Conservation (phyloP, 2,797 vertebrate species). For the Gymnoscopelus microlampas region DNA sequence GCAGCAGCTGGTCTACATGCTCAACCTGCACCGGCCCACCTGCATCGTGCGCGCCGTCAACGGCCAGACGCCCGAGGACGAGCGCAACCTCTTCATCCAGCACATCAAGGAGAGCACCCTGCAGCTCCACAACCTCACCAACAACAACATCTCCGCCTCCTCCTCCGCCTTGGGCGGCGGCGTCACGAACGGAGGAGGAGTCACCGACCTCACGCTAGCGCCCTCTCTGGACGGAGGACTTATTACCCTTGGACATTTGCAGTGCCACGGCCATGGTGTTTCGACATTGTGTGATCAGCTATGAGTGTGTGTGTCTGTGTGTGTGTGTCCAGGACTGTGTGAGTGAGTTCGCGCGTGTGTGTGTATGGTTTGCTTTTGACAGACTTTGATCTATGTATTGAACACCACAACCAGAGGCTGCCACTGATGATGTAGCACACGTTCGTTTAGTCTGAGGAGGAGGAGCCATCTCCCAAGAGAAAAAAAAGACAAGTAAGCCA, state of each 20-base stretch:
- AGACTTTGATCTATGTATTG: too few species aligned
- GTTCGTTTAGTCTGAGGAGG: too few species aligned
- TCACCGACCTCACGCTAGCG: not conserved
- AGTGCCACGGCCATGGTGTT: constrained; percentile 37
- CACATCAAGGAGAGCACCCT: constrained; percentile 93
- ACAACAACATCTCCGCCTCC: not conserved
- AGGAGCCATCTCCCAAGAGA: too few species aligned
- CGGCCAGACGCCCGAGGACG: constrained; percentile 94
- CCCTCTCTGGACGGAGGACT: constrained; percentile 29
- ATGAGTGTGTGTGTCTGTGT: constrained; percentile 17
- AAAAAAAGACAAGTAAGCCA: not conserved
- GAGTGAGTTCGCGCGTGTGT: not conserved
- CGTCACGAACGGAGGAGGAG: not conserved
- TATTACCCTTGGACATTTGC: constrained; percentile 49
- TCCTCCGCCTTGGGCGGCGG: constrained; percentile 10
- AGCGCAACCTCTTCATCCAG: constrained; percentile 95
- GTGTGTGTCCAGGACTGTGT: not conserved
- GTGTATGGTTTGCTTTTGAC: not conserved
- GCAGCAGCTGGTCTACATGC: constrained; percentile 98
- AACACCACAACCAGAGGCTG: not conserved
- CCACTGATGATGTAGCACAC: not conserved
- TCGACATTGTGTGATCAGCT: constrained; percentile 30
- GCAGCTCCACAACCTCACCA: constrained; percentile 81
- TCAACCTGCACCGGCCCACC: constrained; percentile 96
- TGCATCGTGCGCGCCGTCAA: constrained; percentile 96